Conservation (phyloP, 2,797 vertebrate genomes). For the Pelodytes ibericus region DNA sequence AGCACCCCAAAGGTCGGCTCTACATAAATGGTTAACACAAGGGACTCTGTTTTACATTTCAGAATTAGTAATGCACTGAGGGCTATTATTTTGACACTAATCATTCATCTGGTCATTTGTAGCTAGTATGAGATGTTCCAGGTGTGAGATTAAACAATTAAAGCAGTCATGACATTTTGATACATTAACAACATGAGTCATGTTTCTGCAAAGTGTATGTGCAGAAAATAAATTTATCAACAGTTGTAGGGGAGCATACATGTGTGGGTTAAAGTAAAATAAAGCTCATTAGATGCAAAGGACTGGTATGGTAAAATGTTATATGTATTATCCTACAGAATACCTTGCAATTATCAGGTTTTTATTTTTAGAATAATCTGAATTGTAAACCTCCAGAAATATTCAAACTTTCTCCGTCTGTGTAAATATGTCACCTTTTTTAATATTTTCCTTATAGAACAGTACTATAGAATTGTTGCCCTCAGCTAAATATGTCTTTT, state of each 20-base stretch:
- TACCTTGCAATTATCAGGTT: background rate
- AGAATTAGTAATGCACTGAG: background rate
- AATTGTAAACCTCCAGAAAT: too few relatives aligned
- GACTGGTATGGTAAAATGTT: background rate
- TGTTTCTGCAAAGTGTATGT: background rate
- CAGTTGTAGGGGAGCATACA: background rate
- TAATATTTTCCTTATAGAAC: too few relatives aligned
- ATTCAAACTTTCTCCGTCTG: too few relatives aligned
- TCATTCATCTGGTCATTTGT: background rate
- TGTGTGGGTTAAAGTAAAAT: background rate
- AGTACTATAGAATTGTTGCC: too few relatives aligned
- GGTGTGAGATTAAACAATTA: background rate
- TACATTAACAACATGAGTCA: background rate
- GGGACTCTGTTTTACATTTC: background rate
- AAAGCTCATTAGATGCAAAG: background rate
- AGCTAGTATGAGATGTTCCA: background rate
- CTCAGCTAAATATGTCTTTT: too few relatives aligned
- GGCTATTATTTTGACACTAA: background rate
- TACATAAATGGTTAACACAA: too few relatives aligned
- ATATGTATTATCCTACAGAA: background rate
- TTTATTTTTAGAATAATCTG: too few relatives aligned
- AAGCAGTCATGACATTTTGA: background rate
- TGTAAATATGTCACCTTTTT: too few relatives aligned
- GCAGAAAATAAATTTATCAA: background rate
- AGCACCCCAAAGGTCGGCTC: too few relatives aligned